These are phyloP conservation scores for Lithophane ornitopus DNA, from an alignment of 2,888 invertebrate species.

Conservation along the genomic window DNA sequence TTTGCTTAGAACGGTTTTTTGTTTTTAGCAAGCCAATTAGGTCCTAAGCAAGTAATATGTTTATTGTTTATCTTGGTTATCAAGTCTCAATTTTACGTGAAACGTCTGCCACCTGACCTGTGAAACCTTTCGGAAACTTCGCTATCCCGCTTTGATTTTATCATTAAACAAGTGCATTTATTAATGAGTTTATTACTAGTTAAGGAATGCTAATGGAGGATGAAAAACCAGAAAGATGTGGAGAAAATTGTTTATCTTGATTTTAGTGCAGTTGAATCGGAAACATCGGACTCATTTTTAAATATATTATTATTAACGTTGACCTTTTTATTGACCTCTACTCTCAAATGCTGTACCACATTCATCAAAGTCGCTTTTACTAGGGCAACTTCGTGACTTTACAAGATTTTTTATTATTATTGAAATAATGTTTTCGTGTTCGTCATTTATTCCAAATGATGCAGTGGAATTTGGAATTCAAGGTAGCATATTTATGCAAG, in stretches of 20 bases:
- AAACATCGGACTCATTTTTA: conserved; percentile 18
- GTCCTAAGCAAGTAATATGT: not conserved
- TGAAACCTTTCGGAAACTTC: not conserved
- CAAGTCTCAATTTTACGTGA: conserved; percentile 12
- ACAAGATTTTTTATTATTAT: not conserved
- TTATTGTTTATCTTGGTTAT: not conserved
- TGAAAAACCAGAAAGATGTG: not conserved
- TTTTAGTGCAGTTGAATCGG: conserved; percentile 3
- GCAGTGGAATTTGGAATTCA: not conserved
- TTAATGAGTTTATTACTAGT: conserved; percentile 17
- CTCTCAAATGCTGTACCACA: conserved; percentile 15
- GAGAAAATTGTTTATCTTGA: not conserved
- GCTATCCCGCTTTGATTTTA: not conserved
- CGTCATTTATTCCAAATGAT: conserved; percentile 14
- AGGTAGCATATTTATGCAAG: not conserved
- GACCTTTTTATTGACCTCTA: conserved; percentile 22
- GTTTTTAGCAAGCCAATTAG: not conserved
- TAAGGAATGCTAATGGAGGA: not conserved
- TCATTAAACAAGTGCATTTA: conserved; percentile 18
- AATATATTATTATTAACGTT: conserved; percentile 8
- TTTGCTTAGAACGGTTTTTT: not conserved
- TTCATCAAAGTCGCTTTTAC: conserved; percentile 23
- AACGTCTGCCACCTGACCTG: not conserved
- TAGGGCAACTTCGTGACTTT: conserved; percentile 9
- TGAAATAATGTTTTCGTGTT: conserved; percentile 2